Base-by-base conservation (phyloP, 1,140 invertebrate genomes). In the Trachymyrmex cornetzi region DNA sequence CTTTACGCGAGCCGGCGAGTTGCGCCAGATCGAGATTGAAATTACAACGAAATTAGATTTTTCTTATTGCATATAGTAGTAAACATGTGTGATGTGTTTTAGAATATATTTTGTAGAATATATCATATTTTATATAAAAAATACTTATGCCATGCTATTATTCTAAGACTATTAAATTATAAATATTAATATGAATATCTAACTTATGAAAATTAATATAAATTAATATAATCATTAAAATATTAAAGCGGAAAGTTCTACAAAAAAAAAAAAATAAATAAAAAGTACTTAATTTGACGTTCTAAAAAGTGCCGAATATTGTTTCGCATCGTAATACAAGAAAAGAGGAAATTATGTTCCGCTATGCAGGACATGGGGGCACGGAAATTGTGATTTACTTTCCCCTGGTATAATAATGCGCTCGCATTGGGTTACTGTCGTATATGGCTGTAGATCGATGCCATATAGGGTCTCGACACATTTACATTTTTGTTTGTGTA, bases 341-440 rank as follows among this genome's bases (percentile, higher is more conserved):
- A 92, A 92, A 90, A 87, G 86, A 84, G 80, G 85, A 88, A 90
- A 91, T 92, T 87, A 93, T 88, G 88, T 91, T 91, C 90, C 87
- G 89, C 91, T 86, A 85, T 87, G 80, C 86, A 87, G 88, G 82
- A 87, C 90, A 85, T 69, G 84, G 55, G 80, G 38, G 55, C 69
- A 53, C 89, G 90, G 90, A 93, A 92, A 93, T 92, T 88, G 88
- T 92, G 90, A 93, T 94, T 93, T 92, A 92, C 93, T 94, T 94
- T 93, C 93, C 90, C 93, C 89, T 67, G 16, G 72, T 72, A 90
- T 90, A 90, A 90, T 92, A 92, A 93, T 89, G 88, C 55, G 75
- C 38, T 74, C 89, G 88, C 91, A 88, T 77, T 87, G 85, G 61
- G 66, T 71, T 91, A 91, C 89, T 79, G 75, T 89, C 57, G 75